Evolutionary conservation across 2,797 vertebrate species (phyloP), one percentile per base, ranked within the genome.

Genomic region (Anabas testudineus): DNA sequence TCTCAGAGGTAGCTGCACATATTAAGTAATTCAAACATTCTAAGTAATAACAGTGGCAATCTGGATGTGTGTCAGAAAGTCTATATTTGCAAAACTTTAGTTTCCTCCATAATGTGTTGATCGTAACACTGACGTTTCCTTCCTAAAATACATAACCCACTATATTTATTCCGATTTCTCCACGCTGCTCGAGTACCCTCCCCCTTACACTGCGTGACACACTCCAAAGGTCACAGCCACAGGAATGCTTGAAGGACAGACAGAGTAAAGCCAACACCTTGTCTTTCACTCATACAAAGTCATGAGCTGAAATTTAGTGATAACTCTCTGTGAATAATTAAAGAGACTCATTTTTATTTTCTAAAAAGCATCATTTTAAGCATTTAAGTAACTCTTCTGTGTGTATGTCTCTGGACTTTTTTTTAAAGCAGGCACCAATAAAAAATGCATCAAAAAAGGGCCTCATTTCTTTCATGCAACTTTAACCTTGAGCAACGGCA

Each of bases 161-260:
- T 83, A 71, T 83, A 85, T 88, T 84, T 84, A 80, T 80, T 69
- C 79, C 85, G 73, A 80, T 86, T 90, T 88, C 85, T 89, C 76
- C 81, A 80, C 49, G 78, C 86, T 67, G 82, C 84, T 67, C 24
- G 52, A 60, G 65, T 80, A 80, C 87, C 91, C 91, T 91, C 90
- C 90, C 92, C 91, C 84, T 84, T 84, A 64, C 53, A 55, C 86
- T 87, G 89, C 80, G 72, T 88, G 90, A 93, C 91, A 94, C 90
- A 88, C 91, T 95, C 92, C 94, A 94, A 95, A 94, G 94, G 94
- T 95, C 94, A 95, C 92, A 94, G 93, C 91, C 86, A 90, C 91
- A 88, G 89, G 90, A 94, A 93, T 90, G 92, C 88, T 92, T 95
- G 92, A 95, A 95, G 94, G 94, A 93, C 94, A 91, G 88, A 85